Conservation (phyloP, 2,113 vertebrate species). For the Caretta caretta region DNA sequence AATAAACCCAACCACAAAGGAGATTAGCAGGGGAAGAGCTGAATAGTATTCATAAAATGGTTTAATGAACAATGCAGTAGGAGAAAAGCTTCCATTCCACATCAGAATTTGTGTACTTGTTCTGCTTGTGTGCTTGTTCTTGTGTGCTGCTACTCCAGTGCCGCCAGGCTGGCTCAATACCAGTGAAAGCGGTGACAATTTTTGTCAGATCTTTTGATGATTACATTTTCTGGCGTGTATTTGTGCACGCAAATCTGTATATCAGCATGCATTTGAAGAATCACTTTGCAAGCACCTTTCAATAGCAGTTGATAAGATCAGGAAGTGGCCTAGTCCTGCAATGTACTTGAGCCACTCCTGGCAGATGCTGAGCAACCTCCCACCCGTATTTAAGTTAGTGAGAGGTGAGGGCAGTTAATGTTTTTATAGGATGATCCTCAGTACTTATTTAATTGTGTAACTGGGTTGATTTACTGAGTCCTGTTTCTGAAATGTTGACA, state of each 20-base stretch:
- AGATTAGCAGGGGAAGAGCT: neutral
- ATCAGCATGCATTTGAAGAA: neutral
- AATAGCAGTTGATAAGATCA: neutral
- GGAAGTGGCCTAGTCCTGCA: neutral
- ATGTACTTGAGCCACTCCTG: neutral
- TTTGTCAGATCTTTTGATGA: neutral
- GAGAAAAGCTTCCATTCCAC: constrained; percentile 44
- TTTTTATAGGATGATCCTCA: neutral
- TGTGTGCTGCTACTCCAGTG: neutral
- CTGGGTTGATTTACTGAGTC: neutral
- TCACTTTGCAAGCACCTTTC: neutral
- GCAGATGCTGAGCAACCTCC: neutral
- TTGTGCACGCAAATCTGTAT: neutral
- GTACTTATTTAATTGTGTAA: too few species aligned
- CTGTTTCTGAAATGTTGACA: neutral
- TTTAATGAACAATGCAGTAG: constrained; percentile 13
- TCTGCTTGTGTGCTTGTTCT: too few species aligned
- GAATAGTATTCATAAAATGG: neutral
- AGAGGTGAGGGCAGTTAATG: neutral
- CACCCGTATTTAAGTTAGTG: neutral
- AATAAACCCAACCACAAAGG: constrained; percentile 41
- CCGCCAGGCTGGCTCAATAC: neutral
- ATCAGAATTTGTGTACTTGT: neutral
- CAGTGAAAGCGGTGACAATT: neutral
- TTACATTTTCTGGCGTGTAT: neutral